phyloP scores from a whole-genome alignment of 1,140 invertebrate genomes.

The Lepidotrigona ventralis region DNA sequence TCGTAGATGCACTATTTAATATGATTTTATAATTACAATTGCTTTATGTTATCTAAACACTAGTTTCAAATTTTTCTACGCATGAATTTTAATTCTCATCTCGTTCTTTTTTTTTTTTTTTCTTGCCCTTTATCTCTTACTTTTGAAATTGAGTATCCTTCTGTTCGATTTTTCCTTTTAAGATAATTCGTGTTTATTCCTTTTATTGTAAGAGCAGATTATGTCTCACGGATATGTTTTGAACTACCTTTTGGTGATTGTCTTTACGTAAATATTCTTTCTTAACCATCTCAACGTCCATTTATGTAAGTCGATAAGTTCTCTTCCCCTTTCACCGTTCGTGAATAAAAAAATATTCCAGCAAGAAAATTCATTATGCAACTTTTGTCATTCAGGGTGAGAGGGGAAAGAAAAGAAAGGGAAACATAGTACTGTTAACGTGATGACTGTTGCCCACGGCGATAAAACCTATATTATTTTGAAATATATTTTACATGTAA shows the following conservation, averaged over 20 bases:
- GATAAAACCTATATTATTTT: neutral
- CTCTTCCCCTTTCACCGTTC: neutral
- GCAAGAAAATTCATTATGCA: conserved; percentile 9
- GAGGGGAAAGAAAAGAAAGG: neutral
- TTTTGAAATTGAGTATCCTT: conserved; percentile 13
- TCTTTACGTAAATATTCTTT: conserved; percentile 47
- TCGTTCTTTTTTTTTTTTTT: neutral
- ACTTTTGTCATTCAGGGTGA: neutral
- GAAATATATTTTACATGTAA: neutral
- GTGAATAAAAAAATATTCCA: conserved; percentile 10
- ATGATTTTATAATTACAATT: conserved; percentile 59
- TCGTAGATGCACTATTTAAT: conserved; percentile 54
- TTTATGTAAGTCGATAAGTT: neutral
- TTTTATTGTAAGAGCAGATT: conserved; percentile 33
- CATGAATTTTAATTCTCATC: conserved; percentile 5
- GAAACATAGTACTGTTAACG: neutral
- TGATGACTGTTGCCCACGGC: neutral
- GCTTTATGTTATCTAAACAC: conserved; percentile 57
- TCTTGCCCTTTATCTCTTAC: neutral
- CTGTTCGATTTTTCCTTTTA: conserved; percentile 8
- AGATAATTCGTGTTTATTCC: neutral
- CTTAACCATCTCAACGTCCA: conserved; percentile 8
- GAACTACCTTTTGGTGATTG: conserved; percentile 65
- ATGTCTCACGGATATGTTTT: conserved; percentile 65
- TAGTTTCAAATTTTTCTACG: conserved; percentile 51